Evolutionary conservation across 2,888 invertebrate species (phyloP), one percentile per base, ranked within the genome.

Genomic region (Megalurothrips usitatus): DNA sequence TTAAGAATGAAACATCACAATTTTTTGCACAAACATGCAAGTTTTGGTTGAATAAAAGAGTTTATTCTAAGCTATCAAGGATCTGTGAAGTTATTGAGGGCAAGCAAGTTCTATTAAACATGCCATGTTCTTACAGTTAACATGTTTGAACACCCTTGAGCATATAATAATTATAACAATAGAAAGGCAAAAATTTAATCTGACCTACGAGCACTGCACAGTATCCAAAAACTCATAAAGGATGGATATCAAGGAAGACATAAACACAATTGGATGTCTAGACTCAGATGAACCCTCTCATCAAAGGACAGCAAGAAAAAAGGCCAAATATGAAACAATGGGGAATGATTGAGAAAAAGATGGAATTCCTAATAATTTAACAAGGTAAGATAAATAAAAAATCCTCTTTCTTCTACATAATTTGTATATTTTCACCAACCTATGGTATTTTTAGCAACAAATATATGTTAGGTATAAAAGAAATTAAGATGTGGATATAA

Each of bases 391-490:
- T 26, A 26, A 75, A 58, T 19, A 58, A 58, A 58, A 58, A 58
- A 58, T 58, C 34, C 34, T 43, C 6, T 43, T 43, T 43, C 34
- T 19, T 58, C 58, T n/a, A 58, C 58, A 58, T 6, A 58, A 75
- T 26, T 75, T 75, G 68, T 23, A 75, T 26, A 75, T 75, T 26
- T 75, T 75, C 68, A 75, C 68, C 68, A 23, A 75, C 12, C 68
- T 75, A 26, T 23, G 23, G 23, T 75, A 75, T 75, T 26, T 49
- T 75, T 26, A 26, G 58, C 58, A 58, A 58, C 58, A 75, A 75
- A 75, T 75, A 58, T 75, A 75, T 75, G 68, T 26, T 75, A 58
- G n/a, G 58, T 26, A 75, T 75, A 75, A 75, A 75, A 75, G 26
- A 75, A 26, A 75, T 26, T 26, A 68, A 26, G 26, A 75, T 75